Base-by-base conservation (phyloP, 2,113 vertebrate genomes). In the Falcunculus frontatus region DNA sequence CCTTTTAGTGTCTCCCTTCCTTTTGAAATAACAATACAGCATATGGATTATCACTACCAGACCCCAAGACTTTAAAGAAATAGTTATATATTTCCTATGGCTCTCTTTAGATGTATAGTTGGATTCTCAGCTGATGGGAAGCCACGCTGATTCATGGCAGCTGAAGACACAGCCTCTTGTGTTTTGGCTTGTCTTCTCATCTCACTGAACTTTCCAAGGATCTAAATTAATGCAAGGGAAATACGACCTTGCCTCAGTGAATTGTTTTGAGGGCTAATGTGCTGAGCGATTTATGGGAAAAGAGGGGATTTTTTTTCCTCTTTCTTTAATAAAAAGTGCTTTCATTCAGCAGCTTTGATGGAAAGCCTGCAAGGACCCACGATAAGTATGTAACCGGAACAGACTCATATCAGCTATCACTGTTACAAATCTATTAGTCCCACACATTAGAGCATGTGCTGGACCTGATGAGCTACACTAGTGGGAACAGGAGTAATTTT, bases 381-480 rank as follows among this genome's bases (percentile, higher is more conserved):
- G 72, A 70, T 97, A 97, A 97, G 97, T 97, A 79, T 74, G 97
- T 93, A 95, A 95, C 97, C 19, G 52, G 95, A 97, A 97, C 91
- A 93, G 97, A 47, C 92, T 89, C 60, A 29, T 95, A 93, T 88
- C 94, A 87, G 75, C 53, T 93, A 95, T 96, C 95, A 63, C 89
- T 75, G 81, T 96, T 96, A 96, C 97, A 87, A 96, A 96, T 97
- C 96, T 97, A 96, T 97, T 97, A 97, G 96, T 95, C 93, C 93
- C 64, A 80, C 92, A 91, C 93, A 91, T 88, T 60, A 97, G 95
- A 96, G 92, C 95, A 94, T 91, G 89, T 96, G 87, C 94, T 93
- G 91, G 91, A 87, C 95, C 94, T 90, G 93, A 96, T 92, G 91
- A 97, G 95, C 96, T 65, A 86, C 86, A n/a, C 92, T 89, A 37